Base-by-base conservation (phyloP, 2,113 vertebrate genomes). In the Oncorhynchus tshawytscha region DNA sequence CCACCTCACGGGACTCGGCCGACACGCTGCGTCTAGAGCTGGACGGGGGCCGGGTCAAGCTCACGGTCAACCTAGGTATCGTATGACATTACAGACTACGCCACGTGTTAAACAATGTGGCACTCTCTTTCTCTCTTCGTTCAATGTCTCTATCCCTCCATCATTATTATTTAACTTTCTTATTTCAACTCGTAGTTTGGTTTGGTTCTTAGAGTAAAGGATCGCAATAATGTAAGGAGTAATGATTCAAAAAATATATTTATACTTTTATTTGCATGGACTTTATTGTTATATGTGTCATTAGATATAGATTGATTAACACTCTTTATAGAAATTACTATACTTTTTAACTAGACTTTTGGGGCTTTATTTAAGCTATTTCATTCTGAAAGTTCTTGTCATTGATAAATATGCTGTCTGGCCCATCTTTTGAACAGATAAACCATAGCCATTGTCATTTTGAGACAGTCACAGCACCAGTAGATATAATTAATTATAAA, bases 11-110 rank as follows among this genome's bases (percentile, higher is more conserved):
- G 64, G 97, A 99, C 78, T 99, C 98, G 1, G 97, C 98, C 0
- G 98, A 99, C 89, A 99, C 98, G 0, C 91, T 99, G 31, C 95
- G 97, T 20, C 91, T 99, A 82, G 98, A 99, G 92, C 91, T 99
- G 82, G 98, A 99, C 0, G 96, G 97, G 34, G 93, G 97, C 62
- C 96, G 96, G 0, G 97, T 99, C 86, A 99, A 99, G 87, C 97
- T 99, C 75, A 99, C 97, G 89, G 98, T 99, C 92, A 99, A 99
- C 89, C 82, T 99, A 98, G 98, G 98, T 99, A 99, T 98, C 89
- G 96, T 98, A 96, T 95, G 78, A 70, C 86, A 86, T 76, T 73
- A 72, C 82, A 65, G 70, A 91, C 91, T 92, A 93, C 92, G 93
- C 93, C 94, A 91, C 91, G 82, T 85, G 77, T 81, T 90, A 67